Conservation (phyloP, 1,140 invertebrate species). For the Atta colombica region DNA sequence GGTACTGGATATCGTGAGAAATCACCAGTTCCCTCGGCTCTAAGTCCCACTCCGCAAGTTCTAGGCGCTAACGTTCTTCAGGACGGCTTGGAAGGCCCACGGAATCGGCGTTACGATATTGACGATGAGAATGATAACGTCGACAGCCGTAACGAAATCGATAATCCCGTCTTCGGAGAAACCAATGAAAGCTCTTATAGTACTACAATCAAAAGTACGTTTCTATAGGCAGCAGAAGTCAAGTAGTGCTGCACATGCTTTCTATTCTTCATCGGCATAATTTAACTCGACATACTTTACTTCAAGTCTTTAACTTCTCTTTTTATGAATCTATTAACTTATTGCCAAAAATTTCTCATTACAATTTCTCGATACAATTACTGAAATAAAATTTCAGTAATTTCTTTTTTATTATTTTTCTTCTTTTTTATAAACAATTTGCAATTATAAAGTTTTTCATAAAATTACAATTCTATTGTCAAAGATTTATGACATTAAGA, state of each 20-base stretch:
- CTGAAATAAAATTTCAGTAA: not conserved
- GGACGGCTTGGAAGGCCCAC: constrained; percentile 77
- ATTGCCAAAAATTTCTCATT: not conserved
- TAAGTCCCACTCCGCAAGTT: constrained; percentile 83
- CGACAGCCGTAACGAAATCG: constrained; percentile 76
- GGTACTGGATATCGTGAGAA: constrained; percentile 84
- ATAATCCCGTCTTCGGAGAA: constrained; percentile 84
- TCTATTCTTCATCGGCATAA: not conserved
- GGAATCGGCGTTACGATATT: constrained; percentile 60
- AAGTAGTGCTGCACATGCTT: not conserved
- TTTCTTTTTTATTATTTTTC: not conserved
- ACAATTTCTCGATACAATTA: not conserved
- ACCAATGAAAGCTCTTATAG: constrained; percentile 82
- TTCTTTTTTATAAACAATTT: not conserved
- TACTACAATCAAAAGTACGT: constrained; percentile 87
- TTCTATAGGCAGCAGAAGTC: not conserved
- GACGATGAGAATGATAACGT: constrained; percentile 51
- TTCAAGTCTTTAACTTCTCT: not conserved
- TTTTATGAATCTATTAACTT: not conserved
- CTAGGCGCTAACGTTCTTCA: constrained; percentile 82
- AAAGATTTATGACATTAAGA: not conserved
- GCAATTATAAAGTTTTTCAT: not conserved
- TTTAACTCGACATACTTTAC: constrained; percentile 8
- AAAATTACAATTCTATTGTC: not conserved
- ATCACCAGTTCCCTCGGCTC: constrained; percentile 82